Conservation (phyloP, 2,888 invertebrate species). For the Heliconius sara region DNA sequence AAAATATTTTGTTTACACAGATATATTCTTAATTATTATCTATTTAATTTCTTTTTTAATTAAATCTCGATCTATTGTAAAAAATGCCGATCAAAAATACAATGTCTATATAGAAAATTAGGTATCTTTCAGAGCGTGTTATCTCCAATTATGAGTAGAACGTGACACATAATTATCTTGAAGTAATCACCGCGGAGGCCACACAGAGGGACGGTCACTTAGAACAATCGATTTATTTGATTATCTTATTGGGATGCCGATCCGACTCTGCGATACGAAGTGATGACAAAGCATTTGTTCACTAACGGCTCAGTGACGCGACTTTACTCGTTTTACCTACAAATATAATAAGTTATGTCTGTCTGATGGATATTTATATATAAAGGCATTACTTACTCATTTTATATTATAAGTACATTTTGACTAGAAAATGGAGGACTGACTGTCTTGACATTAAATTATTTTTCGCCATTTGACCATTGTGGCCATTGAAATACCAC, state of each 20-base stretch:
- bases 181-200: slow-evolving; percentile 63
- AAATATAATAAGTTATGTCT: background rate
- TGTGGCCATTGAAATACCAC: no score
- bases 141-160: slow-evolving; percentile 45
- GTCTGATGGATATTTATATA: background rate
- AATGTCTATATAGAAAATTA: background rate
- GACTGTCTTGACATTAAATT: no score
- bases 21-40: background rate
- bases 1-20: no score
- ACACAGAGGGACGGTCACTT: slow-evolving; percentile 63
- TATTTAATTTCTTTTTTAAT: background rate
- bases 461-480: no score
- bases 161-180: slow-evolving; percentile 61
- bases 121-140: background rate
- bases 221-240: slow-evolving; percentile 75
- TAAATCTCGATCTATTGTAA: background rate
- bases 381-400: no score
- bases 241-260: slow-evolving; percentile 77
- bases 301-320: background rate
- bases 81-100: background rate
- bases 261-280: slow-evolving; percentile 68
- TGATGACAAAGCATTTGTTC: slow-evolving; percentile 59
- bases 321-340: background rate
- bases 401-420: no score
- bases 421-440: no score